Conservation (phyloP, 2,797 vertebrate species). For the Crax fasciolata region DNA sequence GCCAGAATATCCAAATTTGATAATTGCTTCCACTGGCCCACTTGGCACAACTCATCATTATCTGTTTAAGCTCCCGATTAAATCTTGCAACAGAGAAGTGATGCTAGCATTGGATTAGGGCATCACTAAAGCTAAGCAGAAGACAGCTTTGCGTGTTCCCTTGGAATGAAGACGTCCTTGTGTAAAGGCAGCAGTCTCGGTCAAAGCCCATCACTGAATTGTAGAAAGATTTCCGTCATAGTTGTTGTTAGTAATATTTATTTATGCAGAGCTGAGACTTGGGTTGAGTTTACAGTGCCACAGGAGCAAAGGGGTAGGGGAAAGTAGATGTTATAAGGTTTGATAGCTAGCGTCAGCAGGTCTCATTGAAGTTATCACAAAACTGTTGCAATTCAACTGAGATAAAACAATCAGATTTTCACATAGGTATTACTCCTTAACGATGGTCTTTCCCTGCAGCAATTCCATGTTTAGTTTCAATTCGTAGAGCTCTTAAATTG, state of each 20-base stretch:
- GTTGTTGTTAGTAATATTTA: neutral
- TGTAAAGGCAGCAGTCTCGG: neutral
- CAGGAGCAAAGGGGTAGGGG: neutral
- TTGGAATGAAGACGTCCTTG: neutral
- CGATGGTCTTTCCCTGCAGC: neutral
- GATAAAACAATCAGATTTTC: slow-evolving; percentile 47
- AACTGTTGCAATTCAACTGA: neutral
- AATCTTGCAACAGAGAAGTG: neutral
- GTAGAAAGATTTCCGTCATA: neutral
- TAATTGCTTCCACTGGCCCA: slow-evolving; percentile 64
- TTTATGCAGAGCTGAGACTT: neutral
- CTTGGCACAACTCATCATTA: neutral
- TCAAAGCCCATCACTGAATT: neutral
- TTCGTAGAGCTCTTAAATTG: slow-evolving; percentile 43
- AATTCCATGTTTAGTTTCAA: slow-evolving; percentile 64
- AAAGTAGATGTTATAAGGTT: neutral
- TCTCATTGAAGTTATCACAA: neutral
- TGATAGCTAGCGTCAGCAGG: neutral
- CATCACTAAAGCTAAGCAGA: neutral
- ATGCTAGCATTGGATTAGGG: neutral
- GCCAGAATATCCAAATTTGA: slow-evolving; percentile 66
- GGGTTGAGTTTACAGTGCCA: neutral
- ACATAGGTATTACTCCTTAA: slow-evolving; percentile 21
- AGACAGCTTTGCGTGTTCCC: neutral
- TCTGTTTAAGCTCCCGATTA: slow-evolving; percentile 36